Evolutionary conservation across 2,797 vertebrate species (phyloP).

Genomic region (Gobionotothen gibberifrons): DNA sequence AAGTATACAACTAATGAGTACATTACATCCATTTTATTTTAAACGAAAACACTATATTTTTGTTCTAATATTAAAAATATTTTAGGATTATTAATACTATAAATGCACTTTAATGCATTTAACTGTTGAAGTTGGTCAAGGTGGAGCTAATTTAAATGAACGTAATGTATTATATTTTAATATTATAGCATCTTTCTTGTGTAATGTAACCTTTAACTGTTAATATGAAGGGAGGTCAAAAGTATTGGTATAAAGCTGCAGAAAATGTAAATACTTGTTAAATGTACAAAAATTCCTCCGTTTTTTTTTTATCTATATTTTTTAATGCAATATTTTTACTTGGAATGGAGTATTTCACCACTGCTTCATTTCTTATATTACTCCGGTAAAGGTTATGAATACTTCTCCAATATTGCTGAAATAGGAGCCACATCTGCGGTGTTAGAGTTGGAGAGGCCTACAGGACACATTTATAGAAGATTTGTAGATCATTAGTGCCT

Average conservation of each 20-base stretch:
- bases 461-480: background rate
- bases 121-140: background rate
- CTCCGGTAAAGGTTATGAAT: background rate
- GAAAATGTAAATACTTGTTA: background rate
- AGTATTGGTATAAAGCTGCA: background rate
- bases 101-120: background rate
- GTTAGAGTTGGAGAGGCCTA: slow-evolving; percentile 28
- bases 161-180: background rate
- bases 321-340: background rate
- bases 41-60: too few relatives aligned
- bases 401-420: slow-evolving; percentile 13
- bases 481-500: slow-evolving; percentile 2
- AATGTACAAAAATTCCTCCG: background rate
- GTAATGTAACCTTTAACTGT: background rate
- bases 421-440: background rate
- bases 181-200: background rate
- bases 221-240: background rate
- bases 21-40: background rate
- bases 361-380: background rate
- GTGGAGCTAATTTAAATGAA: background rate
- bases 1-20: too few relatives aligned
- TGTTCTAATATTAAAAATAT: background rate
- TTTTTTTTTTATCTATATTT: background rate
- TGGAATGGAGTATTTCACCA: background rate
- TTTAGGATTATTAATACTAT: background rate